These are phyloP conservation scores for Oceanodroma leucorhoa DNA, from an alignment of 2,797 vertebrate species.

Conservation along the genomic window DNA sequence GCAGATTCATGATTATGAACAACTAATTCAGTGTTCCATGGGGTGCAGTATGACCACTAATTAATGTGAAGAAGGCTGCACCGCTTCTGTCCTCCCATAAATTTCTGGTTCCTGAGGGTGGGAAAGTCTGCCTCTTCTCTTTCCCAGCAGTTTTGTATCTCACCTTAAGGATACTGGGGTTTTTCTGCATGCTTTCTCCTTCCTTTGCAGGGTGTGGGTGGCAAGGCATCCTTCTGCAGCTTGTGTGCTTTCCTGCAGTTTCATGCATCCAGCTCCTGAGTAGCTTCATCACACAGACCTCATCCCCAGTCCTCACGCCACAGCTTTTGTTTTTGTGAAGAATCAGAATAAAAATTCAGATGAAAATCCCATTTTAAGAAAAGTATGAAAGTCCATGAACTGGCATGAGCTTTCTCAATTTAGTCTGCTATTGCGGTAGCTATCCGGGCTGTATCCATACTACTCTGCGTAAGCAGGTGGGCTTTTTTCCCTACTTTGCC, in stretches of 20 bases:
- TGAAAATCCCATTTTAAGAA: neutral
- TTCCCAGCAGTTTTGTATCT: neutral
- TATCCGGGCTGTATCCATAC: neutral
- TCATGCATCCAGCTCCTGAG: neutral
- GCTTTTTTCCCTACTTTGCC: neutral
- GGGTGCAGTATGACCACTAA: neutral
- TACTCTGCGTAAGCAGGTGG: neutral
- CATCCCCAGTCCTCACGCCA: neutral
- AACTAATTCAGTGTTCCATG: neutral
- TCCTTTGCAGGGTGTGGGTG: neutral
- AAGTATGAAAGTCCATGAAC: neutral
- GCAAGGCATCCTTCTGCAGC: neutral
- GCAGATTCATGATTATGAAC: neutral
- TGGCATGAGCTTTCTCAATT: neutral
- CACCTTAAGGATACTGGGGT: neutral
- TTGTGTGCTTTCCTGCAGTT: neutral
- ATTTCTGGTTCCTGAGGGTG: neutral
- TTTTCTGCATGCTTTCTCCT: neutral
- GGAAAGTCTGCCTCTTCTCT: neutral
- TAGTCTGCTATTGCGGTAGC: neutral
- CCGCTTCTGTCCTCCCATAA: neutral
- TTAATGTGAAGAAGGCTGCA: neutral
- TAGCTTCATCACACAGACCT: neutral
- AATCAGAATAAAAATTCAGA: neutral
- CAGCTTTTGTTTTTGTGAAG: neutral